These are phyloP conservation scores for Xestia sexstrigata DNA, from an alignment of 2,888 invertebrate genomes.

Conservation along the genomic window DNA sequence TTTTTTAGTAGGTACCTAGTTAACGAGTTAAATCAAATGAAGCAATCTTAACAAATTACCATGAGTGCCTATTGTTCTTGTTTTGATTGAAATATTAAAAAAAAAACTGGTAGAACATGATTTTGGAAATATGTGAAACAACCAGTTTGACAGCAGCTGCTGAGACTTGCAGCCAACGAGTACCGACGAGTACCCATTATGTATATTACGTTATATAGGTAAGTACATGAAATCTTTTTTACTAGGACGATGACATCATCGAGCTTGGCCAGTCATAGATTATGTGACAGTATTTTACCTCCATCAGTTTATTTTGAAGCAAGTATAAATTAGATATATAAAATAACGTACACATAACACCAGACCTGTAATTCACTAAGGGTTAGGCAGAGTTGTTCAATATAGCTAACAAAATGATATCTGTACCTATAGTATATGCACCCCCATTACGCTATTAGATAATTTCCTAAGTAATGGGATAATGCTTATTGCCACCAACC, in stretches of 20 bases:
- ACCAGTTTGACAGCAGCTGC: conserved; percentile 39
- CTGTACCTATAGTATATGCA: background rate
- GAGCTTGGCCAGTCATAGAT: conserved; percentile 55
- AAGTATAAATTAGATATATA: background rate
- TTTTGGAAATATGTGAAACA: conserved; percentile 20
- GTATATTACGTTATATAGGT: conserved; percentile 14
- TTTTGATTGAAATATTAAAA: background rate
- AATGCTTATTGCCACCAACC: background rate
- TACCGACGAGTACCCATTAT: conserved; percentile 14
- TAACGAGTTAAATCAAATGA: background rate
- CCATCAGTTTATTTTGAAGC: background rate
- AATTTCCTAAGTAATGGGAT: background rate
- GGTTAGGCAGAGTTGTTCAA: background rate
- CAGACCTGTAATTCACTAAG: background rate
- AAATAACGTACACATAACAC: background rate
- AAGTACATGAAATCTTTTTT: conserved; percentile 41
- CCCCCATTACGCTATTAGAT: background rate
- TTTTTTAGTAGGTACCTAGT: too few species aligned
- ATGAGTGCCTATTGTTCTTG: background rate
- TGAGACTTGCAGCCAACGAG: conserved; percentile 15
- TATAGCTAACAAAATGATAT: background rate
- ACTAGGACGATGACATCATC: conserved; percentile 64
- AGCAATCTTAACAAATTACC: background rate
- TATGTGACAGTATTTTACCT: conserved; percentile 55
- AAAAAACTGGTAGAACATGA: background rate